A percentile compares a stretch with the other conserved stretches of the same genome.
Conservation (phyloP, 2,888 invertebrate species). For the Automeris io region DNA sequence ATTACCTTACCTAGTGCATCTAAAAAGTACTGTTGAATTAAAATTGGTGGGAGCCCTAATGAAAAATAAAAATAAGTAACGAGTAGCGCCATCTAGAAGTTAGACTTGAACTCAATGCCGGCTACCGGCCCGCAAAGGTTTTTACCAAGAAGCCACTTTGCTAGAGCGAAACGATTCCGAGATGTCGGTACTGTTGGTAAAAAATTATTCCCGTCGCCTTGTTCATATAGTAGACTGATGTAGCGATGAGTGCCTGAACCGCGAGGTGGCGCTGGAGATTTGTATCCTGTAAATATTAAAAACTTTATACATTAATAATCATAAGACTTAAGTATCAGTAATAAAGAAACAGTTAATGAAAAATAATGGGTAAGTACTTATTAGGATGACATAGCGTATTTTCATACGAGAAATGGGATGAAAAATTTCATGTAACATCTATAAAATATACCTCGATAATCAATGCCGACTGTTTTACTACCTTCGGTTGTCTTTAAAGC, state of each 20-base stretch:
- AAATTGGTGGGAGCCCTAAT: neutral
- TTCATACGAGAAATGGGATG: neutral
- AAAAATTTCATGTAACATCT: neutral
- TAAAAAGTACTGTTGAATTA: no score
- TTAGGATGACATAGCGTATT: no score
- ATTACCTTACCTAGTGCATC: no score
- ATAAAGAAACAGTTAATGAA: no score
- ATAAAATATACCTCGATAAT: constrained; percentile 50
- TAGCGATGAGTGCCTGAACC: constrained; percentile 65
- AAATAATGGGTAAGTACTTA: no score
- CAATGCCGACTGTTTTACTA: constrained; percentile 59
- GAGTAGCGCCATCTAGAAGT: constrained; percentile 55
- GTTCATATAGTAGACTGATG: constrained; percentile 59
- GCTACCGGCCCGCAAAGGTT: constrained; percentile 63
- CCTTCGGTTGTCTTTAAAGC: constrained; percentile 55
- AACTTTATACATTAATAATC: neutral
- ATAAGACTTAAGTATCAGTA: neutral
- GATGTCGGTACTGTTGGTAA: constrained; percentile 49
- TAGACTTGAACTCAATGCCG: constrained; percentile 49
- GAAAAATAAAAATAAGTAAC: constrained; percentile 9
- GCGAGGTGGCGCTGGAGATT: constrained; percentile 65
- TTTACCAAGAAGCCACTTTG: constrained; percentile 61
- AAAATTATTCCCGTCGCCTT: constrained; percentile 63
- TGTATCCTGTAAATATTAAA: constrained; percentile 46
- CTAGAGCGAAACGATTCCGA: constrained; percentile 47